phyloP scores from a whole-genome alignment of 2,113 vertebrate species.

The Plecotus auritus region DNA sequence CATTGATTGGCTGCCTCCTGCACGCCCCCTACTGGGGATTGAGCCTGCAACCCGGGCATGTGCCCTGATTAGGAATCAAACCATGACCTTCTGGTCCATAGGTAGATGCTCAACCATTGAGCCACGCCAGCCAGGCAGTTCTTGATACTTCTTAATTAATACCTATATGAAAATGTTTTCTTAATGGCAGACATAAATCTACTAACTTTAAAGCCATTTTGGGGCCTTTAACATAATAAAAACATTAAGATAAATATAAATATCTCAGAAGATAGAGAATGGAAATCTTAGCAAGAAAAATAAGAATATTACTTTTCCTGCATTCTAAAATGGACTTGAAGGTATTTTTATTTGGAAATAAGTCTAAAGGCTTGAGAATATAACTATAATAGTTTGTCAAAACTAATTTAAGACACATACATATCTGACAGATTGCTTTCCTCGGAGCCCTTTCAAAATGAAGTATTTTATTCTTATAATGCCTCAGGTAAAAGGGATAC shows the following conservation, averaged over 20 bases:
- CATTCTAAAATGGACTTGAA: background rate
- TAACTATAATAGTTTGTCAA: background rate
- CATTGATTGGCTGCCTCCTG: too few species aligned
- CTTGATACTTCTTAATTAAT: background rate
- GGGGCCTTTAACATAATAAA: background rate
- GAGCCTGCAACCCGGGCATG: too few species aligned
- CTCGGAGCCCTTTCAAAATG: background rate
- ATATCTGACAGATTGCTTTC: background rate
- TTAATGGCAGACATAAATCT: background rate
- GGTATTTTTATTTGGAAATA: background rate
- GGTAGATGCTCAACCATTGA: too few species aligned
- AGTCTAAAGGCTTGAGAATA: background rate
- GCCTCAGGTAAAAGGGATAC: background rate
- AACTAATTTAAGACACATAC: background rate
- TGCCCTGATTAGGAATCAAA: too few species aligned
- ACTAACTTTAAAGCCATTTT: background rate
- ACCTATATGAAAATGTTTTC: background rate
- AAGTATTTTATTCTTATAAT: background rate
- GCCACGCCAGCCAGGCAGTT: background rate
- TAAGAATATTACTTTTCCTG: background rate
- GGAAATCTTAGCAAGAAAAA: background rate
- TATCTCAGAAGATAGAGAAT: background rate
- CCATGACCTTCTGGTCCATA: too few species aligned
- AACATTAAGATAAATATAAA: background rate
- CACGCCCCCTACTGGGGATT: too few species aligned